These are phyloP conservation scores for Acromyrmex heyeri DNA, from an alignment of 1,140 invertebrate species.

Conservation along the genomic window DNA sequence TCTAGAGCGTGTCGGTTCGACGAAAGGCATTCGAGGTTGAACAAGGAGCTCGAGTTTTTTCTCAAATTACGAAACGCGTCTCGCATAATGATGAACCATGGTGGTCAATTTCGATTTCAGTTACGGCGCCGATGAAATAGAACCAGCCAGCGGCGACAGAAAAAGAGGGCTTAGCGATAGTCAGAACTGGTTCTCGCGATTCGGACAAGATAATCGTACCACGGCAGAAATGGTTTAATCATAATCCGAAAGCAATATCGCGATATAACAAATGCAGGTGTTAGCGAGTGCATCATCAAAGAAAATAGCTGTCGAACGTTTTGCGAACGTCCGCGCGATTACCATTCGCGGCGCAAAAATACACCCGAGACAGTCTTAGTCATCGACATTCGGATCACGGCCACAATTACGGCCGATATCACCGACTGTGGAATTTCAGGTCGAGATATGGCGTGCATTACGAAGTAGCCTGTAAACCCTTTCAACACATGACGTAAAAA, in stretches of 20 bases:
- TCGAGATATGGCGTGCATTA: constrained; percentile 29
- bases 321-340: constrained; percentile 38
- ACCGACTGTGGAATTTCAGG: constrained; percentile 77
- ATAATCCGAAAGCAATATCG: constrained; percentile 1
- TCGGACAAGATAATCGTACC: not conserved
- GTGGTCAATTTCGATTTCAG: constrained; percentile 20
- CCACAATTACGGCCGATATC: constrained; percentile 79
- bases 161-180: not conserved
- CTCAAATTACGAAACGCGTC: constrained; percentile 54
- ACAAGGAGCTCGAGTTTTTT: constrained; percentile 27
- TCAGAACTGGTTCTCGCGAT: constrained; percentile 54
- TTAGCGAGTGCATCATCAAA: constrained; percentile 42
- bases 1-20: not conserved
- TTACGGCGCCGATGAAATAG: not conserved
- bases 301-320: constrained; percentile 56
- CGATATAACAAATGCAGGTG: constrained; percentile 34
- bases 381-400: constrained; percentile 80
- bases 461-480: constrained; percentile 18
- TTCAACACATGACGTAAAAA: not conserved
- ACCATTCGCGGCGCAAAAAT: constrained; percentile 55
- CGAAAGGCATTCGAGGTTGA: constrained; percentile 39
- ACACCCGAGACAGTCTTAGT: constrained; percentile 66
- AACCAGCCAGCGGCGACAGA: not conserved
- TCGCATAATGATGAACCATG: constrained; percentile 41
- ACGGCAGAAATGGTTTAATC: constrained; percentile 37